Evolutionary conservation across 2,888 invertebrate genomes (phyloP), one percentile per base, ranked within the genome.

Genomic region (Dasypolia templi): DNA sequence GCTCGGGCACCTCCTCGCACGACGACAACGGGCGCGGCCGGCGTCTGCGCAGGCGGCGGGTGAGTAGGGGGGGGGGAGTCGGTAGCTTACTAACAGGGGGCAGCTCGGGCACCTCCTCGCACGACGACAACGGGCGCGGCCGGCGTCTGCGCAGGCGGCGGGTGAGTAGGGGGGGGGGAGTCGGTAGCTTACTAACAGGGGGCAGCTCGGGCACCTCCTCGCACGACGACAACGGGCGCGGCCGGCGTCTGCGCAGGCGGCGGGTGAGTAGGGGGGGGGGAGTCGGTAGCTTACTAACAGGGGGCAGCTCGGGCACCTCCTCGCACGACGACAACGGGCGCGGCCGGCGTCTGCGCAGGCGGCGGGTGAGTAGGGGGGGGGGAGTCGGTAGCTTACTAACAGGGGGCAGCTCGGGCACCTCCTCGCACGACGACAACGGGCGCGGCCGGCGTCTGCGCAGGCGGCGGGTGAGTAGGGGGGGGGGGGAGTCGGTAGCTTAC

Each of bases 181-280:
- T 19, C 22, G 29, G 49, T 62, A 5, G n/a, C 26, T 22, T 35
- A 26, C 26, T 70, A 35, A 26, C 44, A 61, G 93, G 91, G 26
- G 89, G 80, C 75, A 91, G 89, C 84, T 92, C 93, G 1, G 93
- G 87, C 1, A 93, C 91, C 61, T 91, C 91, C 29, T 90, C 91
- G 46, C 90, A 82, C 53, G 91, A 90, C 42, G 91, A 88, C 62
- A 81, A 81, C 44, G 77, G 65, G 72, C 75, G n/a, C n/a, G n/a
- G n/a, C n/a, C n/a, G n/a, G n/a, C n/a, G n/a, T n/a, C n/a, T n/a
- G n/a, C n/a, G n/a, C n/a, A 64, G 87, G 6, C 69, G 90, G 56
- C 83, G 91, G 86, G 91, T 91, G 71, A 72, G 87, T 58, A 6
- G 22, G 0, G 3, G 51, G 49, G 49, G 49, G 3, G 29, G 3